These are phyloP conservation scores for Teleopsis dalmanni DNA, from an alignment of 1,140 invertebrate genomes.

Conservation along the genomic window DNA sequence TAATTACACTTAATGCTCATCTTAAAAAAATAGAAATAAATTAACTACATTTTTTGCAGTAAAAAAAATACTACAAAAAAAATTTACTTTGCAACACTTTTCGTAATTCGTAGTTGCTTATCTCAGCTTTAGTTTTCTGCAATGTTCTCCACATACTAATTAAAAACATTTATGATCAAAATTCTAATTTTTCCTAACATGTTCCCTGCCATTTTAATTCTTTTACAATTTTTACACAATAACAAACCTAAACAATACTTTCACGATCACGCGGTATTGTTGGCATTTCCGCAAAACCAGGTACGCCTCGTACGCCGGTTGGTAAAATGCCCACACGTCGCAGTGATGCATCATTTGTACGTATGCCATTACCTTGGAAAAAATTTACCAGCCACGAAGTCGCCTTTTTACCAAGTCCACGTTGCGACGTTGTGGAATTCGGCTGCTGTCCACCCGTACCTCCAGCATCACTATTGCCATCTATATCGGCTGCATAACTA, in stretches of 20 bases:
- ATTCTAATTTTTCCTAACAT: no score
- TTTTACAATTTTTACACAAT: no score
- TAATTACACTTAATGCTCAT: no score
- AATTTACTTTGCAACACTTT: no score
- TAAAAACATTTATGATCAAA: no score
- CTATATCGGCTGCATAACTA: conserved; percentile 36
- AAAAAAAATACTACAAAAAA: no score
- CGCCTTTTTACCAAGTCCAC: conserved; percentile 9
- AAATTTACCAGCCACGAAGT: conserved; percentile 55
- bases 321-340: conserved; percentile 29
- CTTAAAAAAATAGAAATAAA: no score
- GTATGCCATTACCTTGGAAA: conserved; percentile 41
- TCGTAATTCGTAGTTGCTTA: no score
- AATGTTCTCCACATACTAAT: no score
- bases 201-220: no score
- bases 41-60: no score
- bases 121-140: no score
- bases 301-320: conserved; percentile 25
- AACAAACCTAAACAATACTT: conserved; percentile 44
- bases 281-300: conserved; percentile 28
- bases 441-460: conserved; percentile 13
- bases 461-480: conserved; percentile 19
- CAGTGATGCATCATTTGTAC: conserved; percentile 18
- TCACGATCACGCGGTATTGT: conserved; percentile 34
- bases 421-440: conserved; percentile 24